These are phyloP conservation scores for Microcebus murinus DNA, from an alignment of 2,113 vertebrate species.

Conservation along the genomic window DNA sequence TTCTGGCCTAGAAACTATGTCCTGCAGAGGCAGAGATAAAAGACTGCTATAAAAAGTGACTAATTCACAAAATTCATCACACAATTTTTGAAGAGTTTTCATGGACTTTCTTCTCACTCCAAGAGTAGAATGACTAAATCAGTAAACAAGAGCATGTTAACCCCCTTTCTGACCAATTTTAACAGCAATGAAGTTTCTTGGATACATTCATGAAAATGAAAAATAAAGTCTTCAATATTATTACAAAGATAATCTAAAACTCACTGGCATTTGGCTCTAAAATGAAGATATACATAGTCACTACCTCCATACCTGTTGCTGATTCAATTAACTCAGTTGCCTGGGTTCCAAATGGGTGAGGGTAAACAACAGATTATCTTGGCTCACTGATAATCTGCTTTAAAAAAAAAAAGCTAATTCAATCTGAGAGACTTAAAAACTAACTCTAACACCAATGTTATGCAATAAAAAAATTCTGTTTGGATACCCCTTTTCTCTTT, in stretches of 20 bases:
- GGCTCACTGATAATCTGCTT: constrained; percentile 47
- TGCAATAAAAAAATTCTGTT: constrained; percentile 25
- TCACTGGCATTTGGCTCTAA: not conserved
- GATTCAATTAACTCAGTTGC: not conserved
- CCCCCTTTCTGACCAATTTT: not conserved
- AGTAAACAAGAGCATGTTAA: not conserved
- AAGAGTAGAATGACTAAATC: not conserved
- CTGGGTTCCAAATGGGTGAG: not conserved
- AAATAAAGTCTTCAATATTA: not conserved
- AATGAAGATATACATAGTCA: not conserved
- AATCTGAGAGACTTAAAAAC: constrained; percentile 44
- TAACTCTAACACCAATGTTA: not conserved
- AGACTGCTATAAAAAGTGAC: not conserved
- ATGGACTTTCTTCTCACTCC: constrained; percentile 21
- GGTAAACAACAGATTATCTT: not conserved
- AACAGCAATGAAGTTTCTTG: constrained; percentile 3
- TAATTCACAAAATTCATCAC: constrained; percentile 17
- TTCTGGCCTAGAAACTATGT: constrained; percentile 29
- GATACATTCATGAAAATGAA: not conserved
- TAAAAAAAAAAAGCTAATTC: not conserved
- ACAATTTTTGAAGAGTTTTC: constrained; percentile 10
- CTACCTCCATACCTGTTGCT: not conserved
- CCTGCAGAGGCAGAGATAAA: not conserved
- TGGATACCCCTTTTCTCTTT: not conserved
- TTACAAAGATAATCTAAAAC: constrained; percentile 28